phyloP scores from a whole-genome alignment of 2,888 invertebrate genomes.

The Aricia artaxerxes region DNA sequence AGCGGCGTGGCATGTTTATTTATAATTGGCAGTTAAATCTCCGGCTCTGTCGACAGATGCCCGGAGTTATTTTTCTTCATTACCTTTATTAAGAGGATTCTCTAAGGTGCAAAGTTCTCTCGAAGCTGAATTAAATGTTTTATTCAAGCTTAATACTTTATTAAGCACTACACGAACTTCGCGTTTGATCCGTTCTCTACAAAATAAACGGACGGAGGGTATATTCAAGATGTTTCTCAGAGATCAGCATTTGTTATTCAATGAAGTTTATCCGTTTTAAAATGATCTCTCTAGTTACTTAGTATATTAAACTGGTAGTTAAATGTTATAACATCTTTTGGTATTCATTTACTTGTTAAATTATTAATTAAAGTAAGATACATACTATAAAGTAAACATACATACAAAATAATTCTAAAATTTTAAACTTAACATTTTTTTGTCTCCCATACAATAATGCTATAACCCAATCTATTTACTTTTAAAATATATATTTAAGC shows the following conservation, averaged over 20 bases:
- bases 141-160: slow-evolving; percentile 27
- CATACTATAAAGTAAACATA: no score
- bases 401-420: no score
- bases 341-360: background rate
- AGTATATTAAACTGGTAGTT: background rate
- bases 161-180: slow-evolving; percentile 17
- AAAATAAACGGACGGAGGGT: background rate
- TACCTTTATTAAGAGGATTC: slow-evolving; percentile 30
- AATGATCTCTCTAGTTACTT: background rate
- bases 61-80: slow-evolving; percentile 30
- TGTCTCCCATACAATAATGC: background rate
- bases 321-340: background rate
- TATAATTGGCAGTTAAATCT: slow-evolving; percentile 14
- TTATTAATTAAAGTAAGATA: no score
- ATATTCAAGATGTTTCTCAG: slow-evolving; percentile 16
- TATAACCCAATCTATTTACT: background rate
- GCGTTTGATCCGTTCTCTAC: background rate
- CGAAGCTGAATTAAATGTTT: slow-evolving; percentile 30
- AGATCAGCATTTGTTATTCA: slow-evolving; percentile 1
- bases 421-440: background rate
- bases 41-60: slow-evolving; percentile 7
- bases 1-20: background rate
- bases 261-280: slow-evolving; percentile 3
- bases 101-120: slow-evolving; percentile 28
- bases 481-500: background rate